Evolutionary conservation across 1,140 invertebrate genomes (phyloP).

Genomic region (Zelostemma sp.): DNA sequence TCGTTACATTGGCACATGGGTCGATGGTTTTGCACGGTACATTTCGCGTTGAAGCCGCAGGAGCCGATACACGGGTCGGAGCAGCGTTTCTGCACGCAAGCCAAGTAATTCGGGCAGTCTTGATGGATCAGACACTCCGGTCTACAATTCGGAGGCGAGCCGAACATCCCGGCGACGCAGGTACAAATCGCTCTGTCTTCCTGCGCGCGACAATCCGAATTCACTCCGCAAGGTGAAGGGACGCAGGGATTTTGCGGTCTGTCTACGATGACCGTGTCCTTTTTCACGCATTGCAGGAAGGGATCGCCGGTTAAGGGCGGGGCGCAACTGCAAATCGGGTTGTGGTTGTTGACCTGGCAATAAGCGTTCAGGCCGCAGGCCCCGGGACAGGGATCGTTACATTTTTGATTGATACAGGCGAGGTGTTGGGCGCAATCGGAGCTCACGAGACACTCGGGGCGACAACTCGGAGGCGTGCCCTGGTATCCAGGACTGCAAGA

Average conservation of each 20-base stretch:
- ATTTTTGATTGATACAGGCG: conserved; percentile 85
- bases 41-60: conserved; percentile 86
- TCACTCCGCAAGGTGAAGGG: conserved; percentile 86
- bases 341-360: conserved; percentile 86
- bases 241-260: conserved; percentile 74
- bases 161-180: conserved; percentile 83
- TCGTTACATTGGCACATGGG: conserved; percentile 82
- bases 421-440: conserved; percentile 80
- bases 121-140: conserved; percentile 84
- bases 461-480: conserved; percentile 81
- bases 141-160: conserved; percentile 84
- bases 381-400: conserved; percentile 83
- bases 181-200: conserved; percentile 80
- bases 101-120: conserved; percentile 82
- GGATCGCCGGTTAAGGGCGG: conserved; percentile 84
- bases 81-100: conserved; percentile 83
- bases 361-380: conserved; percentile 84
- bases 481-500: conserved; percentile 82
- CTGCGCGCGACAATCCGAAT: conserved; percentile 81
- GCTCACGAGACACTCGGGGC: conserved; percentile 84
- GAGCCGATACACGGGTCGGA: conserved; percentile 85
- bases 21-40: conserved; percentile 81
- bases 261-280: conserved; percentile 69
- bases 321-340: conserved; percentile 87
- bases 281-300: conserved; percentile 80